Evolutionary conservation across 2,888 invertebrate genomes (phyloP), one percentile per base, ranked within the genome.

Genomic region (Epirrhoe tristata): DNA sequence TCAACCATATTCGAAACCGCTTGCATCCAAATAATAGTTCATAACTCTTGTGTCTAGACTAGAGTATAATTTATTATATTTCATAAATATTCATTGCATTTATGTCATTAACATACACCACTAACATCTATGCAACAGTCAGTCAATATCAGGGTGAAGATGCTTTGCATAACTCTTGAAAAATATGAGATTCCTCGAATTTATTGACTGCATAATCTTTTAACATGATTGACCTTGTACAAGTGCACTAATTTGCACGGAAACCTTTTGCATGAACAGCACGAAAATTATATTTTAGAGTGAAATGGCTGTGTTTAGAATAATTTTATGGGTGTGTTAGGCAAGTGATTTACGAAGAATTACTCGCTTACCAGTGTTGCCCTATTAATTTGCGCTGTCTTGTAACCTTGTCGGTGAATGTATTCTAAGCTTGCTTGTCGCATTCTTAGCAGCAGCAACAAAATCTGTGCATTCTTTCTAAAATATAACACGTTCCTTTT

Each of bases 71-170:
- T 24, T 24, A 24, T 24, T 52, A 57, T 62, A 56, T 17, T 50
- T 24, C 12, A 39, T 54, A 39, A 10, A 39, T 24, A 59, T 46
- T 14, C 57, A 62, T 55, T 59, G 31, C 51, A 68, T 66, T 64
- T 63, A 52, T 66, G 53, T 64, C 62, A 57, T 12, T 53, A 59
- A 24, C 52, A 67, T 58, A 62, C 63, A 53, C 24, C 67, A 59
- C 59, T 66, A 63, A 69, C 64, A 68, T 59, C 16, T 79, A 86
- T 89, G 89, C 89, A 85, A 81, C 87, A 85, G 89, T 89, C 89
- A 89, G 89, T 89, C 88, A 82, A 79, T 81, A 77, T 80, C 74
- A 73, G 69, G 67, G 56, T 70, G 59, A 62, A 63, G 46, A 64
- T 51, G 67, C 57, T 61, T 65, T 50, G 53, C 60, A 12, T 57